These are phyloP conservation scores for Manis pentadactyla DNA, from an alignment of 2,797 vertebrate species.

Conservation along the genomic window DNA sequence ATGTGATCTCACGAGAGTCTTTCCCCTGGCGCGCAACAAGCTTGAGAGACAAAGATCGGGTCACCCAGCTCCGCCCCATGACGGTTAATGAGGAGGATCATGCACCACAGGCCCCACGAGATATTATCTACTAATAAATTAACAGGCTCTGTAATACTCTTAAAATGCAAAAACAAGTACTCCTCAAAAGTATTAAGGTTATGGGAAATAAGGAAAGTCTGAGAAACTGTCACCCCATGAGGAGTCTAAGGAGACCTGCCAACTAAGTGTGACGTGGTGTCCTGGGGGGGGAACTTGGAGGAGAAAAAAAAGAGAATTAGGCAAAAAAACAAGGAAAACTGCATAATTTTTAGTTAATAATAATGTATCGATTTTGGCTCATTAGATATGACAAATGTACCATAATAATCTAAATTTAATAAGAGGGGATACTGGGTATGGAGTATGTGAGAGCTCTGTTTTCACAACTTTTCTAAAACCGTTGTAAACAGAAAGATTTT, in stretches of 20 bases:
- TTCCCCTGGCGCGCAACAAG: background rate
- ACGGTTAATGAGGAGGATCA: background rate
- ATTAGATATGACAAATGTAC: background rate
- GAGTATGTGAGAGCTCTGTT: background rate
- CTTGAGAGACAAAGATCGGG: background rate
- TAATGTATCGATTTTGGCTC: background rate
- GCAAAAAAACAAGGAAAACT: background rate
- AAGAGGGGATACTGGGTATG: accelerated
- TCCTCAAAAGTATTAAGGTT: background rate
- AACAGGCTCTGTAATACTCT: background rate
- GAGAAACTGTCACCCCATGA: background rate
- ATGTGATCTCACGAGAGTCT: background rate
- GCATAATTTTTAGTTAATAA: background rate
- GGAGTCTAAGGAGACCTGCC: background rate
- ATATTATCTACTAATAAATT: background rate
- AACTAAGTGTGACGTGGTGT: background rate
- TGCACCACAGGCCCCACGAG: background rate
- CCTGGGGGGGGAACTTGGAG: background rate
- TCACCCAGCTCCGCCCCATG: background rate
- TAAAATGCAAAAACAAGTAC: background rate
- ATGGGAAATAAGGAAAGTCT: background rate
- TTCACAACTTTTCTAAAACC: background rate
- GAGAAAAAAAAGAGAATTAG: background rate
- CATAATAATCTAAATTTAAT: too few relatives aligned
- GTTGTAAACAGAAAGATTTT: background rate